Base-by-base conservation (phyloP, 2,797 vertebrate genomes). In the Pteropus rufus region DNA sequence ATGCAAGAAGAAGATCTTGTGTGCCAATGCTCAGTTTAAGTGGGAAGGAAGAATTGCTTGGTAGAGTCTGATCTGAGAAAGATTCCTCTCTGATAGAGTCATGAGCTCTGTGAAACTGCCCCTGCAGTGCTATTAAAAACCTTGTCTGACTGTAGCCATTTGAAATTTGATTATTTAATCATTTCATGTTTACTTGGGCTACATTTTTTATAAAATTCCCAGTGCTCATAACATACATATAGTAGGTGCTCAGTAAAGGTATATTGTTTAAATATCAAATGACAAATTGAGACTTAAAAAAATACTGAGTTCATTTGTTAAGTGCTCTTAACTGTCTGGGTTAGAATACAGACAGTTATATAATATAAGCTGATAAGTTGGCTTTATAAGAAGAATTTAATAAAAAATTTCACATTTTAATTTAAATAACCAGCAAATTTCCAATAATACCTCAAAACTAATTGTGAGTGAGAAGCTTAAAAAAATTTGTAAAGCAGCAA, bases 151-250 rank as follows among this genome's bases (percentile, higher is more conserved):
- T 91, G 0, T 23, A 72, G 46, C 19, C 64, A 92, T 41, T 77
- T 75, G 60, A 89, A 4, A 81, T 91, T 94, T 97, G 34, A 46
- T 60, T 54, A 60, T 81, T 86, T 77, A 89, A 46, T 69, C 15
- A 83, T 89, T 77, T 85, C 10, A 73, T 60, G 5, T 89, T 18
- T 34, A 73, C 7, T 95, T 60, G 39, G 24, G 58, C 14, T 82
- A 5, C 39, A 81, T 75, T 93, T 93, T 56, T 84, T 18, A 56
- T 89, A 41, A 87, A 93, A 92, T 90, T 34, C 9, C 29, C 2
- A 58, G 39, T 52, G 60, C 70, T 87, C 88, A 69, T 44, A 49
- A 41, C 18, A 69, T 49, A 54, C 3, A 7, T 39, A 39, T 21
- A 62, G 29, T 67, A 70, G 62, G 3, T 62, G 9, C 2, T 65